Conservation (phyloP, 1,140 invertebrate genomes). For the Bombus balteatus region DNA sequence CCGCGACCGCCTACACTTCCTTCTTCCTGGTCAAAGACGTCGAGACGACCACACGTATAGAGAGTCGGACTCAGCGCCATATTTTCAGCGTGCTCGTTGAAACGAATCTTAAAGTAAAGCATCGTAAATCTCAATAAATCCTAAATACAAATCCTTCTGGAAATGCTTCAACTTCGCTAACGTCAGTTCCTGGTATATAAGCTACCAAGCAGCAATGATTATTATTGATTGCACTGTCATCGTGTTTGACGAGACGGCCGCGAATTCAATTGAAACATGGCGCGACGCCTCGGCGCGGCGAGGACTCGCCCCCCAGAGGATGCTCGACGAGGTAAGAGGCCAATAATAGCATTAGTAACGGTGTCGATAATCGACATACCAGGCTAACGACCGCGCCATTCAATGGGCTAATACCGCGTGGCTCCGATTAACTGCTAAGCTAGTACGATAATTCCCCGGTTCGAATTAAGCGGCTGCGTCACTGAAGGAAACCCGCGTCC, state of each 20-base stretch:
- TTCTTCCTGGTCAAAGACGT: too few species aligned
- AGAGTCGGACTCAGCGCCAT: too few species aligned
- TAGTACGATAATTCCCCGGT: background rate
- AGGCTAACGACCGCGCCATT: conserved; percentile 13
- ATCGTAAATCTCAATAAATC: too few species aligned
- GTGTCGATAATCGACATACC: conserved; percentile 41
- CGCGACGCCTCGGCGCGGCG: background rate
- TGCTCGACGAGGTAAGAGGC: conserved; percentile 26
- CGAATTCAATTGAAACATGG: background rate
- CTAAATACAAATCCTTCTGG: too few species aligned
- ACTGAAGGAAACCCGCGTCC: background rate
- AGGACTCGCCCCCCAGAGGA: background rate
- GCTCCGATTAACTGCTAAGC: background rate
- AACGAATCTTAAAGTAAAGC: too few species aligned
- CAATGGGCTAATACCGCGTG: conserved; percentile 7
- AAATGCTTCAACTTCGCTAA: too few species aligned
- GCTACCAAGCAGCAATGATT: background rate
- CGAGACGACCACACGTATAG: too few species aligned
- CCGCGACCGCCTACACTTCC: too few species aligned
- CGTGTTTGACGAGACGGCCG: conserved; percentile 5
- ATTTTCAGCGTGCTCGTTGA: too few species aligned
- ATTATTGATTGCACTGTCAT: conserved; percentile 4
- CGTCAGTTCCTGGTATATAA: background rate
- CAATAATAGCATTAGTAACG: conserved; percentile 38
- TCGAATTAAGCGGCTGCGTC: conserved; percentile 6